Conservation (phyloP, 2,888 invertebrate species). For the Euplexia lucipara region DNA sequence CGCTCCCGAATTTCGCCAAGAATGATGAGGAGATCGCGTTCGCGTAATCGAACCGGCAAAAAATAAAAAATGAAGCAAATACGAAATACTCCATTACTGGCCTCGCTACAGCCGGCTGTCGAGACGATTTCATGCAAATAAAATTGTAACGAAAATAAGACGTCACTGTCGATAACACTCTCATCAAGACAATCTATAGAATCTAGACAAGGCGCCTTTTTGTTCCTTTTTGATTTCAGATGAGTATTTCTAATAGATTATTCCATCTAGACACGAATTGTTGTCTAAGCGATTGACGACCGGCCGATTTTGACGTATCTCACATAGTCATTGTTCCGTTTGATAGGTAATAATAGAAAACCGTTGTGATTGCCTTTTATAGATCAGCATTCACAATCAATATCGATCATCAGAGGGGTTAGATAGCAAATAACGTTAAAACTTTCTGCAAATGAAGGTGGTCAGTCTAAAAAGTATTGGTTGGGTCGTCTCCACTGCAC, state of each 20-base stretch:
- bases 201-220: constrained; percentile 60
- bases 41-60: constrained; percentile 90
- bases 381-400: constrained; percentile 48
- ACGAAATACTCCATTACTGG: constrained; percentile 90
- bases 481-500: constrained; percentile 70
- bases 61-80: constrained; percentile 91
- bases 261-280: constrained; percentile 56
- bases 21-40: constrained; percentile 89
- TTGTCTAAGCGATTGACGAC: constrained; percentile 57
- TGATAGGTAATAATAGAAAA: constrained; percentile 47
- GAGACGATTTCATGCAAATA: constrained; percentile 75
- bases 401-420: constrained; percentile 20
- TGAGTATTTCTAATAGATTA: constrained; percentile 61
- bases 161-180: constrained; percentile 59
- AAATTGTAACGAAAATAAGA: constrained; percentile 63
- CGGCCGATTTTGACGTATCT: constrained; percentile 59
- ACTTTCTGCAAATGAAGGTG: constrained; percentile 1
- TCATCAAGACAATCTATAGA: constrained; percentile 62
- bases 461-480: constrained; percentile 52
- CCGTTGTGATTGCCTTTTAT: constrained; percentile 45
- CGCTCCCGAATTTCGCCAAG: constrained; percentile 91
- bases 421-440: background rate
- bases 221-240: constrained; percentile 57
- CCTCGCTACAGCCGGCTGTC: constrained; percentile 72
- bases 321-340: constrained; percentile 59